Evolutionary conservation across 2,113 vertebrate genomes (phyloP).

Genomic region (Etheostoma spectabile): DNA sequence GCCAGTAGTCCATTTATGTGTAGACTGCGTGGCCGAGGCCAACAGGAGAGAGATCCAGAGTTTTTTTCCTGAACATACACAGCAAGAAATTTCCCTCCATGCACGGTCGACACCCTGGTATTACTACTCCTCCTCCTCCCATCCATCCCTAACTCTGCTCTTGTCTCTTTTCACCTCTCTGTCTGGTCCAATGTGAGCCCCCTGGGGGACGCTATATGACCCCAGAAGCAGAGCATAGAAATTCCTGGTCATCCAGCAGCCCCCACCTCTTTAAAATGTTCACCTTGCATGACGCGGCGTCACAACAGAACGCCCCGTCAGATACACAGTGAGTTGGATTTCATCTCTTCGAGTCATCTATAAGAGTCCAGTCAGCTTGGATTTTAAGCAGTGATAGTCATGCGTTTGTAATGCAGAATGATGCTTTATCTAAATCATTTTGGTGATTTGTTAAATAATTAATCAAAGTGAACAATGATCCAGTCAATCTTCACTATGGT

Average conservation of each 20-base stretch:
- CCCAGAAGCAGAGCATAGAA: constrained; percentile 3
- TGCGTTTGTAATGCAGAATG: not conserved
- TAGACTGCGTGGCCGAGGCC: not conserved
- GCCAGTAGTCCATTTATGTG: not conserved
- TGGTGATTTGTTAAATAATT: not conserved
- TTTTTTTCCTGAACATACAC: not conserved
- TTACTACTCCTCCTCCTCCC: not conserved
- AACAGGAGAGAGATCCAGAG: not conserved
- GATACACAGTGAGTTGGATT: not conserved
- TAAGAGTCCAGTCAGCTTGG: not conserved
- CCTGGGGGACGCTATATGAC: not conserved
- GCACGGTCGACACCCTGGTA: too few relatives aligned
- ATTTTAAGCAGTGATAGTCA: not conserved
- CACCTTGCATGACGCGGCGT: not conserved
- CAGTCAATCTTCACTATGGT: constrained; percentile 6
- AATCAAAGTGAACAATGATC: not conserved
- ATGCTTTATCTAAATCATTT: not conserved
- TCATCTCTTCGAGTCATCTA: not conserved
- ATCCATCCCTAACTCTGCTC: not conserved
- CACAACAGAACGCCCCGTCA: not conserved
- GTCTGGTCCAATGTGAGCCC: not conserved
- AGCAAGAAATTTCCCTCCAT: too few relatives aligned
- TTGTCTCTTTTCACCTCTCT: not conserved
- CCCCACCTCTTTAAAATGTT: not conserved
- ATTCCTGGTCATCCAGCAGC: not conserved